Conservation (phyloP, 2,888 invertebrate genomes). For the Scaptomyza cyrtandrae region DNA sequence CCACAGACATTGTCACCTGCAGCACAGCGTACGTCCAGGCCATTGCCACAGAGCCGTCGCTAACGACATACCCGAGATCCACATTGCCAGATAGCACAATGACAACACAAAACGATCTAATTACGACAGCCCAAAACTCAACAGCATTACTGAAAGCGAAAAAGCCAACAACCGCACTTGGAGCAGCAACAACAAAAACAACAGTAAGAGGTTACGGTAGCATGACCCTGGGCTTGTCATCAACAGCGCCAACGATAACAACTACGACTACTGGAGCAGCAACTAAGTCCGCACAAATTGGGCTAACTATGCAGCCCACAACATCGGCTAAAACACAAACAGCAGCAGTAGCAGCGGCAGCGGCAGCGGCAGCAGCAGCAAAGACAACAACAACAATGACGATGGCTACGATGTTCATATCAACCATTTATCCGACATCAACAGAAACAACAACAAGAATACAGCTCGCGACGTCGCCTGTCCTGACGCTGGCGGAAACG, state of each 20-base stretch:
- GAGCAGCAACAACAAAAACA: slow-evolving; percentile 27
- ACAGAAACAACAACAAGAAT: slow-evolving; percentile 27
- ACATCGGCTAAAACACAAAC: slow-evolving; percentile 37
- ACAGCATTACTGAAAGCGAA: slow-evolving; percentile 57
- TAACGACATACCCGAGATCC: slow-evolving; percentile 69
- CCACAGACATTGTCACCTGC: slow-evolving; percentile 73
- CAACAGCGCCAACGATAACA: slow-evolving; percentile 59
- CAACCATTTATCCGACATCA: slow-evolving; percentile 68
- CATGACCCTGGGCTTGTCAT: slow-evolving; percentile 60
- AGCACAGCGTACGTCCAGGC: slow-evolving; percentile 33
- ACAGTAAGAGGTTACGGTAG: slow-evolving; percentile 21
- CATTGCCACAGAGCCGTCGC: slow-evolving; percentile 36
- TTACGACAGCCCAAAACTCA: slow-evolving; percentile 66
- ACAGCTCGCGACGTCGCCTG: slow-evolving; percentile 3
- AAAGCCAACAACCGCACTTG: slow-evolving; percentile 42
- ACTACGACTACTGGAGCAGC: slow-evolving; percentile 23
- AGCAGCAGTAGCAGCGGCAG: slow-evolving; percentile 18
- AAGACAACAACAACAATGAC: slow-evolving; percentile 10
- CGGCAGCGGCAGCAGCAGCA: slow-evolving; percentile 12
- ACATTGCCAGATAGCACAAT: slow-evolving; percentile 74
- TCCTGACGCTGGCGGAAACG: slow-evolving; percentile 52
- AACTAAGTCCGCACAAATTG: slow-evolving; percentile 72
- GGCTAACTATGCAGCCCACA: slow-evolving; percentile 62
- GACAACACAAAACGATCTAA: slow-evolving; percentile 78
- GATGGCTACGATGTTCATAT: slow-evolving; percentile 59